Base-by-base conservation (phyloP, 2,888 invertebrate species). In the Thymelicus sylvestris region DNA sequence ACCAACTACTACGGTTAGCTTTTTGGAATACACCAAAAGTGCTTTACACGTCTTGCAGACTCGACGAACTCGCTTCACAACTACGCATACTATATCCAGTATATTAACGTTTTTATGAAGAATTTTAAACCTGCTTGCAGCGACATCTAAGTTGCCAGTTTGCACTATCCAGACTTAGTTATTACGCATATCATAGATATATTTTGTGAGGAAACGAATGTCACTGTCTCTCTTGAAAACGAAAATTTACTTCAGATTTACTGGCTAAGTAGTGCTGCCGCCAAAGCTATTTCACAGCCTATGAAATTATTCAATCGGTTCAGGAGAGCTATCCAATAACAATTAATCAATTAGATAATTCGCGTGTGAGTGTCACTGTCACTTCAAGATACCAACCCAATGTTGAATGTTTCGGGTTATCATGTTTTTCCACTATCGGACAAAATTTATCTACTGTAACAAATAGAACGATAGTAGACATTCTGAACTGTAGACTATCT, bases 381-480 rank as follows among this genome's bases (percentile, higher is more conserved):
- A 52, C 39, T 50, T 60, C 38, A 6, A n/a, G 70, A 70, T 70
- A 70, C 55, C 31, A 10, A n/a, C 55, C 50, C 66, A 70, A 65
- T 70, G 65, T 65, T 70, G 59, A 71, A 61, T 48, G 47, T 70
- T n/a, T 55, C 10, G 2, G 5, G 24, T 71, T 71, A 71, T 71
- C 70, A 71, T 52, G 60, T 70, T 65, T 60, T 66, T 64, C 61
- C 70, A 66, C 52, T 66, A 71, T 71, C 70, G 70, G 70, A 71
- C 70, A 71, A 71, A 71, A 66, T 15, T 66, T 71, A 71, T 71
- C 70, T 52, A 61, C 60, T 50, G 41, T 24, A 60, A 70, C 15
- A 65, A 52, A 70, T 52, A 60, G 31, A 63, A 12, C 24, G 63
- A 47, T 55, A 66, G 41, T 55, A 66, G 31, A 66, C 41, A 63